These are phyloP conservation scores for Hipposideros armiger DNA, from an alignment of 2,113 vertebrate species.

Conservation along the genomic window DNA sequence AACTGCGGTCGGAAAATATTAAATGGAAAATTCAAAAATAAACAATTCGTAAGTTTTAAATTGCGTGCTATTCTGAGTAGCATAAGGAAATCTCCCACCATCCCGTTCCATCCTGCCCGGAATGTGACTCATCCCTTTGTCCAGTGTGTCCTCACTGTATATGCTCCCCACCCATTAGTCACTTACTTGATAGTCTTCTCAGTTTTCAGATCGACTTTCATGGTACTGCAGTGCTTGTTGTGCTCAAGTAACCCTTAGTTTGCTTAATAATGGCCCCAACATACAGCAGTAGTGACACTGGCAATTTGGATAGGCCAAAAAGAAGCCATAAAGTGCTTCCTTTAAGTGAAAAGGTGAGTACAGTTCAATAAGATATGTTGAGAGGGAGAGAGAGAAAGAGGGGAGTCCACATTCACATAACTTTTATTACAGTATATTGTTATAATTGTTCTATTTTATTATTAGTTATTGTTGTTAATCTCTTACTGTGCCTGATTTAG, in stretches of 20 bases:
- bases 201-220: too few species aligned
- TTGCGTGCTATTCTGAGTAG: too few species aligned
- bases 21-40: not conserved
- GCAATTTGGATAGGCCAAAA: not conserved
- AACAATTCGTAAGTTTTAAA: not conserved
- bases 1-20: not conserved
- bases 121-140: not conserved
- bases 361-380: not conserved
- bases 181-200: not conserved
- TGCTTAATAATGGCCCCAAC: not conserved
- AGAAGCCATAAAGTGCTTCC: not conserved
- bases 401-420: not conserved
- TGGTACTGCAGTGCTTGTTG: not conserved
- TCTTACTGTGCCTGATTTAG: not conserved
- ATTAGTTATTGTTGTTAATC: not conserved
- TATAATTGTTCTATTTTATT: not conserved
- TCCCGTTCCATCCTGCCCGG: not conserved
- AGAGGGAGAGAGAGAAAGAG: not conserved
- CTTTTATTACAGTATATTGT: not conserved
- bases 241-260: not conserved
- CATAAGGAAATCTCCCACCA: not conserved
- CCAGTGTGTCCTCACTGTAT: not conserved
- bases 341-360: not conserved
- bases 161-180: not conserved
- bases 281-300: not conserved